phyloP scores from a whole-genome alignment of 2,797 vertebrate genomes.

The Oreortyx pictus region DNA sequence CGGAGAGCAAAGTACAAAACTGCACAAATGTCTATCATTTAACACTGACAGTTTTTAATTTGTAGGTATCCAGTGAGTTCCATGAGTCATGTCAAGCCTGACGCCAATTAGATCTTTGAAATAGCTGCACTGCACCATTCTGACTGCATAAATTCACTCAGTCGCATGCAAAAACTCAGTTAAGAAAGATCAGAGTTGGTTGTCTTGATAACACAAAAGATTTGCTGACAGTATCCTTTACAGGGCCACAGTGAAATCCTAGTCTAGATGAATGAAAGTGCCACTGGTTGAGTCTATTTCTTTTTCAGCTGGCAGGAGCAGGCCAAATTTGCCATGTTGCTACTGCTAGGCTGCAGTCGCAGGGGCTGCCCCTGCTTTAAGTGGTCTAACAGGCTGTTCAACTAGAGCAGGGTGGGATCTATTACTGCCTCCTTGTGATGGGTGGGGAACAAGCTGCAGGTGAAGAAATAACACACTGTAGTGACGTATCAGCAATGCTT shows the following conservation, averaged over 20 bases:
- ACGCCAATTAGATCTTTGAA: slow-evolving; percentile 56
- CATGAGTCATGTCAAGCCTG: slow-evolving; percentile 40
- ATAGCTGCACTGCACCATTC: slow-evolving; percentile 21
- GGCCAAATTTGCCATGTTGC: not conserved
- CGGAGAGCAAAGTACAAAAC: slow-evolving; percentile 17
- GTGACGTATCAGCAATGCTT: not conserved
- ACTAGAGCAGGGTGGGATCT: not conserved
- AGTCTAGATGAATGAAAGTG: not conserved
- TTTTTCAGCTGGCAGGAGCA: not conserved
- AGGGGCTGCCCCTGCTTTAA: not conserved
- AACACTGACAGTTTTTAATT: not conserved
- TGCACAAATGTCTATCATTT: slow-evolving; percentile 2
- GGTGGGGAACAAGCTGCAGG: not conserved
- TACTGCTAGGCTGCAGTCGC: not conserved
- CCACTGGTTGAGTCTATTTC: not conserved
- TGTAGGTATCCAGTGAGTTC: slow-evolving; percentile 22
- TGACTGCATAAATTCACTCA: not conserved
- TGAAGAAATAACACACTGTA: not conserved
- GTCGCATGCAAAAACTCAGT: not conserved
- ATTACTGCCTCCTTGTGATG: not conserved
- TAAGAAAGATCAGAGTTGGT: not conserved
- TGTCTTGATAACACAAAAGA: not conserved
- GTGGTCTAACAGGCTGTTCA: not conserved
- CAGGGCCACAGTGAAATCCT: not conserved
- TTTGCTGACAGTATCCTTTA: not conserved